phyloP scores from a whole-genome alignment of 2,113 vertebrate genomes.

The Colistium nudipinnis region DNA sequence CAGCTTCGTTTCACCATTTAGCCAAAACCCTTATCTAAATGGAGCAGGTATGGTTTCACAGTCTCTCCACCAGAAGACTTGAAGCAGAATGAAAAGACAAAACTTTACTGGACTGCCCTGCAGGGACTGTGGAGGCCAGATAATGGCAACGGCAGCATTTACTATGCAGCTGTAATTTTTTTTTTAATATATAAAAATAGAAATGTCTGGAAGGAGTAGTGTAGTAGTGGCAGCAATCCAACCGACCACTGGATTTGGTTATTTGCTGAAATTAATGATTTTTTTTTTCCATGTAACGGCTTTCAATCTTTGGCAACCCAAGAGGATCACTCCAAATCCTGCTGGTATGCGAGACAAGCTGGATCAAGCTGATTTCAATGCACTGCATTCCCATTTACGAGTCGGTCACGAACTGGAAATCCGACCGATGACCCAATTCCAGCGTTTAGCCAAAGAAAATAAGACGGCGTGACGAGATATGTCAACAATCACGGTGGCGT shows the following conservation, averaged over 20 bases:
- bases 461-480: conserved; percentile 54
- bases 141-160: conserved; percentile 23
- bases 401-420: conserved; percentile 41
- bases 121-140: conserved; percentile 34
- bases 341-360: conserved; percentile 12
- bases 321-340: conserved; percentile 32
- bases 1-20: neutral
- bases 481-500: conserved; percentile 35
- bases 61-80: no score
- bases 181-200: no score
- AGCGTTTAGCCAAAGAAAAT: conserved; percentile 44
- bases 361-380: conserved; percentile 47
- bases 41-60: conserved; percentile 47
- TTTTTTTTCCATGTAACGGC: conserved; percentile 6
- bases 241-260: conserved; percentile 8
- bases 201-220: neutral
- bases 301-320: neutral
- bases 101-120: conserved; percentile 12
- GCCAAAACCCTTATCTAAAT: conserved; percentile 49
- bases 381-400: conserved; percentile 44
- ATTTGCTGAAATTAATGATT: neutral
- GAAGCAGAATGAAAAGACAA: no score
- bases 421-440: conserved; percentile 29
- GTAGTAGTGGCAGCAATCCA: neutral
- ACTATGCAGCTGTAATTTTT: neutral